Evolutionary conservation across 2,888 invertebrate genomes (phyloP), one percentile per base, ranked within the genome.

Genomic region (Drosophila picticornis): DNA sequence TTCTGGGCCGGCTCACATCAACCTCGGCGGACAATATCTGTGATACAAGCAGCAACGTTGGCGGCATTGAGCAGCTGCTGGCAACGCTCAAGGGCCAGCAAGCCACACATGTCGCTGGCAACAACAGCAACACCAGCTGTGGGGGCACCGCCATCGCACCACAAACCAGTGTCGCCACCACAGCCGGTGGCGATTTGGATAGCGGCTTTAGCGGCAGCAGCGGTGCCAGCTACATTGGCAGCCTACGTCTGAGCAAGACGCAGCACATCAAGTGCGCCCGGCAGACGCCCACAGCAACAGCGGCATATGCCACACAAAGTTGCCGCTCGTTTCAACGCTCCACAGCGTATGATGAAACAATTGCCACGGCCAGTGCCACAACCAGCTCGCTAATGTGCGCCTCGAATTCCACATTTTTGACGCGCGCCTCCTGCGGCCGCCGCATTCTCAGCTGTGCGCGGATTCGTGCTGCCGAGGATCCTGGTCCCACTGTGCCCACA

Each of bases 141-240:
- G 43, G 43, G 0, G 6, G 31, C 65, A n/a, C 3, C 36, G 25
- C n/a, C n/a, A 38, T 13, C 9, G 56, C 56, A 4, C 0, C 13
- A 55, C 43, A 25, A 34, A 36, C 55, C 13, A 16, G 13, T 27
- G 56, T 27, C n/a, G 16, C 19, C 48, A 55, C 38, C 9, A 22
- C 57, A 6, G 16, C 46, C 40, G 29, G 43, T 29, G 57, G 78
- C 27, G 92, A 94, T 38, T 94, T 96, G 91, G 97, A 97, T 93
- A 96, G 96, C 92, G 97, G 97, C 61, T 97, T 97, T 93, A 96
- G 97, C 93, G 96, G 96, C 85, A 96, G 96, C 93, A 96, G 96
- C 91, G 96, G 96, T 83, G 96, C 96, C 81, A 97, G 96, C 94
- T 96, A 96, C 93, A 96, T 96, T 13, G 96, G 96, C 70, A 96